A percentile compares a stretch with the other conserved stretches of the same genome.
These are phyloP conservation scores for Teleogryllus occipitalis DNA, from an alignment of 1,140 invertebrate genomes.

Conservation along the genomic window DNA sequence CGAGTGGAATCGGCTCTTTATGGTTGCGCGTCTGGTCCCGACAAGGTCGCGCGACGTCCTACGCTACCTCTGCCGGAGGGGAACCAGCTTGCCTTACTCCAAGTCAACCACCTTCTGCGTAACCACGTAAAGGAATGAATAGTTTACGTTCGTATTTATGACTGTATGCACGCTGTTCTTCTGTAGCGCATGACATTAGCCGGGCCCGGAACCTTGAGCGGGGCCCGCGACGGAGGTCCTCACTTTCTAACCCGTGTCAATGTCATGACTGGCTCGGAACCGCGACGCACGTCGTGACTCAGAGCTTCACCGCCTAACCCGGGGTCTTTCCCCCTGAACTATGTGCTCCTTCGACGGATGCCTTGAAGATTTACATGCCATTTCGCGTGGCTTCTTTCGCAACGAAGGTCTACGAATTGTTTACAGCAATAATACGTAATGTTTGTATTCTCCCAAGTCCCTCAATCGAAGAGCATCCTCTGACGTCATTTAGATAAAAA, in stretches of 20 bases:
- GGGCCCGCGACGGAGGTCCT: neutral
- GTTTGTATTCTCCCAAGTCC: neutral
- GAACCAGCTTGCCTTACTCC: too few species aligned
- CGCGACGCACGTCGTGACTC: neutral
- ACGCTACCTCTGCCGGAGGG: too few species aligned
- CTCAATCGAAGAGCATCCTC: too few species aligned
- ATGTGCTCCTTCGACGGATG: neutral
- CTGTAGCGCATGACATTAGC: neutral
- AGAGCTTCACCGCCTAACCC: neutral
- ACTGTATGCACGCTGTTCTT: neutral
- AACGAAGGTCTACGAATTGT: neutral
- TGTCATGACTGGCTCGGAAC: neutral
- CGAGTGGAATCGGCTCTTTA: too few species aligned
- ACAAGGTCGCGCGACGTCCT: too few species aligned
- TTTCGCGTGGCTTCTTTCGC: neutral
- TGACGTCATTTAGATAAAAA: too few species aligned
- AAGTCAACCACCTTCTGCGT: too few species aligned
- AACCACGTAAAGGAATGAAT: too few species aligned
- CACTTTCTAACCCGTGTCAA: slow-evolving; percentile 3
- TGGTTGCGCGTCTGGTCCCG: too few species aligned
- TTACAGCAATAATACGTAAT: neutral
- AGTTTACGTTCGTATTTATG: too few species aligned
- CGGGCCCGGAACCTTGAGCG: neutral
- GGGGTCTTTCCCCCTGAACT: neutral
- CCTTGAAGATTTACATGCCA: slow-evolving; percentile 4